phyloP scores from a whole-genome alignment of 2,113 vertebrate species.

The Orycteropus afer region DNA sequence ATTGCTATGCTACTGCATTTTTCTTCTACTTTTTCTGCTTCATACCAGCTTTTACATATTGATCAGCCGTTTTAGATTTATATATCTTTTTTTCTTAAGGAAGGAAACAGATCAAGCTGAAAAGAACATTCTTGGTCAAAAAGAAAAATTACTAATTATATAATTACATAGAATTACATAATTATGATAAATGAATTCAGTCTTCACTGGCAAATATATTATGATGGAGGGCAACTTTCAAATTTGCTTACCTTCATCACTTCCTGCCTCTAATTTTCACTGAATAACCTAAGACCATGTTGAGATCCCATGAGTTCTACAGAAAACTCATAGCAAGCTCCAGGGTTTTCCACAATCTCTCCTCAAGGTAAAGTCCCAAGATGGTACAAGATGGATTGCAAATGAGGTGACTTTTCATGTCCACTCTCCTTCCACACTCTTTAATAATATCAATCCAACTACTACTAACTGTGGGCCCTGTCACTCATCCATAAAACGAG shows the following conservation, averaged over 20 bases:
- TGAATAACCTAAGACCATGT: background rate
- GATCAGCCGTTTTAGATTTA: background rate
- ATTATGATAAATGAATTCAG: background rate
- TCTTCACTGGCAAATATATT: background rate
- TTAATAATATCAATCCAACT: background rate
- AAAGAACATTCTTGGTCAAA: background rate
- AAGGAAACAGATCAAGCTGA: constrained; percentile 9
- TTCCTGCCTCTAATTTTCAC: constrained; percentile 27
- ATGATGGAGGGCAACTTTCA: background rate
- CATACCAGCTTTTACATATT: background rate
- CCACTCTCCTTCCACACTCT: background rate
- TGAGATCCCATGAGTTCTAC: background rate
- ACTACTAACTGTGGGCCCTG: background rate
- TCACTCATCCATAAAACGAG: background rate
- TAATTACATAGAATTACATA: too few relatives aligned
- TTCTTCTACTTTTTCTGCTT: background rate
- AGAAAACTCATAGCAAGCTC: constrained; percentile 31
- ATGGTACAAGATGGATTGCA: background rate
- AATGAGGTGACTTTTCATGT: background rate
- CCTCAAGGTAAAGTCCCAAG: background rate
- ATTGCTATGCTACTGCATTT: background rate
- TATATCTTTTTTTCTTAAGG: constrained; percentile 5
- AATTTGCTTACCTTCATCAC: background rate
- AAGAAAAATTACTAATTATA: constrained; percentile 32
- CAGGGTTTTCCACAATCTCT: background rate